Percentiles rank a stretch among this genome's conserved stretches.
phyloP scores from a whole-genome alignment of 1,140 invertebrate genomes.

The Adelges cooleyi region DNA sequence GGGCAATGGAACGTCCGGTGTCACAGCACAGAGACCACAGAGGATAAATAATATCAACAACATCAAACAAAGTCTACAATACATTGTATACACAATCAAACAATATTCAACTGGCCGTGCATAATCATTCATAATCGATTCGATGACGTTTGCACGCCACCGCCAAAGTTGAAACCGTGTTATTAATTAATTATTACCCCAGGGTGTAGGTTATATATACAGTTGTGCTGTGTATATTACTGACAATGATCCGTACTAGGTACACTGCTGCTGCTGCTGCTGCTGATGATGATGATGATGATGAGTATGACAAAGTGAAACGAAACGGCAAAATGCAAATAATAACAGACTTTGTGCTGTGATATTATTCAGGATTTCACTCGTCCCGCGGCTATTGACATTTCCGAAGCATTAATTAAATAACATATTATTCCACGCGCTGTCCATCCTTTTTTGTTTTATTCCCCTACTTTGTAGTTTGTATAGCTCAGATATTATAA shows the following conservation, averaged over 20 bases:
- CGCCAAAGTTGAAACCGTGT: background rate
- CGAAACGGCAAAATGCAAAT: conserved; percentile 10
- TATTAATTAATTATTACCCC: too few relatives aligned
- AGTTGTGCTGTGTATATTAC: background rate
- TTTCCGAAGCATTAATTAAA: too few relatives aligned
- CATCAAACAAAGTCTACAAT: background rate
- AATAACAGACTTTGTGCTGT: background rate
- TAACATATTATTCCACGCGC: too few relatives aligned
- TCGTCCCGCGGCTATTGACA: background rate
- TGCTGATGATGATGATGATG: too few relatives aligned
- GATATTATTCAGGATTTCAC: background rate
- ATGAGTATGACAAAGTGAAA: background rate
- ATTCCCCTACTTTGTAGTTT: too few relatives aligned
- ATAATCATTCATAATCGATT: conserved; percentile 15
- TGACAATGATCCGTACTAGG: too few relatives aligned
- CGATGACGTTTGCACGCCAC: conserved; percentile 7
- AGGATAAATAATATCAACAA: background rate
- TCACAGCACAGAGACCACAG: too few relatives aligned
- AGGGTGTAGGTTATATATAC: background rate
- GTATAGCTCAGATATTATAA: too few relatives aligned
- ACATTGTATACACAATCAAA: background rate
- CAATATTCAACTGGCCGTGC: background rate
- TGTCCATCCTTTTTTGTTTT: too few relatives aligned
- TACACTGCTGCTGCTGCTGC: too few relatives aligned
- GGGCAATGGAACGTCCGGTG: too few relatives aligned